Evolutionary conservation across 2,888 invertebrate genomes (phyloP), one percentile per base, ranked within the genome.

Genomic region (Norana najaformis): DNA sequence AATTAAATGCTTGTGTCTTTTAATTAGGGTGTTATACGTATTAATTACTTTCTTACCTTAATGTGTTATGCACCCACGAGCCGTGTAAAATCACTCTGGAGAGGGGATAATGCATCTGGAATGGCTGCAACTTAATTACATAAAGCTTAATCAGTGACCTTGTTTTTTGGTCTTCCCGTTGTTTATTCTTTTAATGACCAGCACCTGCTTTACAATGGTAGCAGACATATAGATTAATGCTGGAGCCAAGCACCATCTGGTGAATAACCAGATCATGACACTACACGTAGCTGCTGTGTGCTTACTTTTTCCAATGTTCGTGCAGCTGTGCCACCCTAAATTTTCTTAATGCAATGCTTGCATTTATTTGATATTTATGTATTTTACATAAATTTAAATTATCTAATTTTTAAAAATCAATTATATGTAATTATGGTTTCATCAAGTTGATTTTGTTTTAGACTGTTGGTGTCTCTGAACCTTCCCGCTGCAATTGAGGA

Each of bases 401-500:
- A n/a, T 69, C 30, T 69, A 69, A 69, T 69, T 69, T n/a, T 16
- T 30, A 30, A 53, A 53, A 53, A 23, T 53, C 18, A 30, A 30
- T 53, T 53, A n/a, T 53, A n/a, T 30, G 69, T n/a, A 69, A 69
- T 69, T 23, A 47, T 47, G 47, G 69, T n/a, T 69, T 30, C 6
- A 69, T n/a, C n/a, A n/a, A n/a, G 69, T n/a, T 69, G 69, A 69
- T 11, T 69, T 69, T 69, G 69, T 69, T n/a, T 90, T 93, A 96
- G 97, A 93, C 96, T 98, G 89, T 96, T 99, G 94, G 97, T 98
- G 0, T 98, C 98, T 91, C 96, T 99, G 92, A 99, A 98, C 96
- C 96, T 99, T 93, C 99, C 99, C 18, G 99, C 99, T 34, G 98
- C 98, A 90, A 96, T 99, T 90, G 99, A 99, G 95, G 97, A 96